Percentiles rank a stretch among this genome's conserved stretches.
Evolutionary conservation across 37 sponge, comb jelly and placozoan genomes (phyloP).

Genomic region (Mnemiopsis leidyi): DNA sequence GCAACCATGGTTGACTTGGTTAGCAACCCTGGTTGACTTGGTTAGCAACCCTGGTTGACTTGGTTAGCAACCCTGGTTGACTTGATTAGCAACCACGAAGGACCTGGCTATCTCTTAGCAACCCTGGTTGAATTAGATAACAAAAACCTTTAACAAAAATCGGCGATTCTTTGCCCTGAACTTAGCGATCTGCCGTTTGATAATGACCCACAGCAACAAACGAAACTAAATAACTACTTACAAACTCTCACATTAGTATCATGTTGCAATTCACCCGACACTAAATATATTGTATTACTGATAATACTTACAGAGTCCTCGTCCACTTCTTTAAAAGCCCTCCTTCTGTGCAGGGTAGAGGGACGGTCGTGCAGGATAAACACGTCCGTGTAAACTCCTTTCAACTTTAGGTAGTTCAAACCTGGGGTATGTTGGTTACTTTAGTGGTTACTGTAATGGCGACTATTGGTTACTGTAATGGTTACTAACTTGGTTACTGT

Average conservation of each 20-base stretch:
- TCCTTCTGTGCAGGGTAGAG: background rate
- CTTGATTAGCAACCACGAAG: background rate
- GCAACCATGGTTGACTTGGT: background rate
- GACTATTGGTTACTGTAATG: background rate
- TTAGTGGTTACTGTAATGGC: no score
- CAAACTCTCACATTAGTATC: no score
- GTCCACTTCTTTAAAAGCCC: constrained; percentile 27
- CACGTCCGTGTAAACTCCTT: constrained; percentile 39
- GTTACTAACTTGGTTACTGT: background rate
- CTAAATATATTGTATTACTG: no score
- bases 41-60: background rate
- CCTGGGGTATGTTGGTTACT: no score
- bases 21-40: background rate
- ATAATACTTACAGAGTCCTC: background rate
- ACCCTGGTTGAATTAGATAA: background rate
- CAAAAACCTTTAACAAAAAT: no score
- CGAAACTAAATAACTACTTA: no score
- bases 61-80: background rate
- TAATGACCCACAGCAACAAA: no score
- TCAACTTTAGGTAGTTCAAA: constrained; percentile 54
- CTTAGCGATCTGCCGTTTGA: no score
- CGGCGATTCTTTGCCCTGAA: no score
- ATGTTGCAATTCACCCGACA: no score
- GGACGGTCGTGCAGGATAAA: constrained; percentile 43
- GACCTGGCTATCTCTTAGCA: background rate